phyloP scores from a whole-genome alignment of 2,888 invertebrate genomes.

The Blomia tropicalis region DNA sequence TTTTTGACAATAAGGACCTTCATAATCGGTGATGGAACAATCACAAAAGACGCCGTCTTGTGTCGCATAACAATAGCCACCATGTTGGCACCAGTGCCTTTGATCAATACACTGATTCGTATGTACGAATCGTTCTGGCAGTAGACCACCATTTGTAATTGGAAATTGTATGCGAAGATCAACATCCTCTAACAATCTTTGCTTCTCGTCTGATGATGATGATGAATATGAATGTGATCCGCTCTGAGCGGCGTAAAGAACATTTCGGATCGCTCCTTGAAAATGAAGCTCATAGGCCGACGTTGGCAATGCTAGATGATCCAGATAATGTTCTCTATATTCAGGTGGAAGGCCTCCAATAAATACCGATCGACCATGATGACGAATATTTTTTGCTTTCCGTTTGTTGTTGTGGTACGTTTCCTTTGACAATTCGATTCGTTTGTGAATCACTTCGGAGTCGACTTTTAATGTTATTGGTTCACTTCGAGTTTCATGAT shows the following conservation, averaged over 20 bases:
- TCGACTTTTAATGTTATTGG: constrained; percentile 12
- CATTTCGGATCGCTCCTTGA: constrained; percentile 11
- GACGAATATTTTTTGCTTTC: not conserved
- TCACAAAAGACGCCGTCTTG: constrained; percentile 54
- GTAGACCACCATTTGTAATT: not conserved
- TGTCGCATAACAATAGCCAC: constrained; percentile 52
- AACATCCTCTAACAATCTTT: too few relatives aligned
- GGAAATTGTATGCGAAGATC: not conserved
- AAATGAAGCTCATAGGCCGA: constrained; percentile 16
- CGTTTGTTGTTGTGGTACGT: not conserved
- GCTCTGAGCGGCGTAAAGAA: not conserved
- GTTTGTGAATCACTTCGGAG: constrained; percentile 1
- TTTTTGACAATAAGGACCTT: constrained; percentile 77
- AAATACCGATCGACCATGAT: not conserved
- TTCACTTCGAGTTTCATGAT: not conserved
- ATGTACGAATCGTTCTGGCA: not conserved
- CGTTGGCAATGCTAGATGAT: constrained; percentile 4
- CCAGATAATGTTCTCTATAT: not conserved
- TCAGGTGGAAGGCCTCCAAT: not conserved
- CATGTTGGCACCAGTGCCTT: constrained; percentile 39
- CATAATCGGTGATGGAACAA: constrained; percentile 69
- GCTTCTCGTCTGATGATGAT: too few relatives aligned
- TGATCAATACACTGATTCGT: not conserved
- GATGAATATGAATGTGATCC: not conserved
- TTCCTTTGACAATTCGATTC: not conserved